Evolutionary conservation across 2,113 vertebrate genomes (phyloP).

Genomic region (Zapornia atra): DNA sequence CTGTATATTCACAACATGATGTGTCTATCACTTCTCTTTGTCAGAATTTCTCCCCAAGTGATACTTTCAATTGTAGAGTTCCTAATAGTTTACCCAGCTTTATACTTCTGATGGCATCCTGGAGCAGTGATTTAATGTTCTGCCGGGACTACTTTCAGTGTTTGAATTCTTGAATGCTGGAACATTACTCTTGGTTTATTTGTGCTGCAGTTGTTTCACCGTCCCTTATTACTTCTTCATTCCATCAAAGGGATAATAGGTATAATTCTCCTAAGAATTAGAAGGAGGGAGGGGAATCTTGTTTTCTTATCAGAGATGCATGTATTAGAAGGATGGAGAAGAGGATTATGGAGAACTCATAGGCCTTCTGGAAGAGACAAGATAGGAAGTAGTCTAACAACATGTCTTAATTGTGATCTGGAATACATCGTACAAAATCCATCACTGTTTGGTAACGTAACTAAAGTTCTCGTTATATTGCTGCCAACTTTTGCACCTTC

Average conservation of each 20-base stretch:
- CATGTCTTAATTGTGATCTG: not conserved
- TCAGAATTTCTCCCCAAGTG: slow-evolving; percentile 61
- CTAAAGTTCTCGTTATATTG: not conserved
- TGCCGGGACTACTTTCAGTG: not conserved
- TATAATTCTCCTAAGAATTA: not conserved
- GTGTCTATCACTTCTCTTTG: slow-evolving; percentile 51
- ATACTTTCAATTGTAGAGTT: slow-evolving; percentile 43
- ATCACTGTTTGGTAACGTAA: not conserved
- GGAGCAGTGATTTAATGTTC: slow-evolving; percentile 48
- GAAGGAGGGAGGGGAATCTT: not conserved
- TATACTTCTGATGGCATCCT: not conserved
- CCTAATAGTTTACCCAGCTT: slow-evolving; percentile 34
- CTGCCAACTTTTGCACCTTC: not conserved
- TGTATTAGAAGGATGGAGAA: not conserved
- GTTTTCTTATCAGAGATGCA: slow-evolving; percentile 22
- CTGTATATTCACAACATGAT: slow-evolving; percentile 56
- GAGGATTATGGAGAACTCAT: not conserved
- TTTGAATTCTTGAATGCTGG: not conserved
- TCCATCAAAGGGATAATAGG: not conserved
- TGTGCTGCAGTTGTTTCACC: slow-evolving; percentile 26
- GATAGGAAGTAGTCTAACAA: not conserved
- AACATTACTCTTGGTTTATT: slow-evolving; percentile 39
- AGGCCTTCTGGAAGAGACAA: not conserved
- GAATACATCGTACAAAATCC: not conserved
- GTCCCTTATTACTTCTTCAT: not conserved